Evolutionary conservation across 2,797 vertebrate genomes (phyloP).

Genomic region (Taeniopygia guttata): DNA sequence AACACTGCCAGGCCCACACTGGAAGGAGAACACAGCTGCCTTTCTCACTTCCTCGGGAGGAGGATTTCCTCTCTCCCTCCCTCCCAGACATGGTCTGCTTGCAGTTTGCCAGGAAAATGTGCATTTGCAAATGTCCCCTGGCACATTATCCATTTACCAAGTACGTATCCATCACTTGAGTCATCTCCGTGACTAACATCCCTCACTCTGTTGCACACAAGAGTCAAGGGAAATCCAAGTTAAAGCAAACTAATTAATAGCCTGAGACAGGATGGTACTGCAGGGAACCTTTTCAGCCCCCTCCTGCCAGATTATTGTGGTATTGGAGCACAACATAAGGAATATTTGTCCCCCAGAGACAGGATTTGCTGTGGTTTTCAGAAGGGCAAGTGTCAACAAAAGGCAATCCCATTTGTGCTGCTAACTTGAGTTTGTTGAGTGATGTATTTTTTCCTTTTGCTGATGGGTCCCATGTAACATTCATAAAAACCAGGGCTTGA

Average conservation of each 20-base stretch:
- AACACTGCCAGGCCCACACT: rapidly evolving
- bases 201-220: not conserved
- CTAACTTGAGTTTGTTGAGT: not conserved
- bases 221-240: not conserved
- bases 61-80: not conserved
- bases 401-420: not conserved
- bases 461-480: not conserved
- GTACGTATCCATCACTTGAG: not conserved
- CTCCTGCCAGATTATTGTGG: not conserved
- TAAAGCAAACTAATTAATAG: conserved; percentile 31
- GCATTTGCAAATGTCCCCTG: not conserved
- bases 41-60: not conserved
- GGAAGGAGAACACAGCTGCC: not conserved
- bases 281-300: not conserved
- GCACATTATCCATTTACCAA: not conserved
- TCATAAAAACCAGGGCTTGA: not conserved
- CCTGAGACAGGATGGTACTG: conserved; percentile 13
- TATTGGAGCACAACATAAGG: not conserved
- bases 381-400: not conserved
- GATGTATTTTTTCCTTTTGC: not conserved
- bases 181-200: conserved; percentile 5
- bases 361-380: not conserved
- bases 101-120: not conserved
- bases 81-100: not conserved
- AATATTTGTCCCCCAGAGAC: not conserved